Conservation (phyloP, 2,888 invertebrate species). For the Conistra vaccinii region DNA sequence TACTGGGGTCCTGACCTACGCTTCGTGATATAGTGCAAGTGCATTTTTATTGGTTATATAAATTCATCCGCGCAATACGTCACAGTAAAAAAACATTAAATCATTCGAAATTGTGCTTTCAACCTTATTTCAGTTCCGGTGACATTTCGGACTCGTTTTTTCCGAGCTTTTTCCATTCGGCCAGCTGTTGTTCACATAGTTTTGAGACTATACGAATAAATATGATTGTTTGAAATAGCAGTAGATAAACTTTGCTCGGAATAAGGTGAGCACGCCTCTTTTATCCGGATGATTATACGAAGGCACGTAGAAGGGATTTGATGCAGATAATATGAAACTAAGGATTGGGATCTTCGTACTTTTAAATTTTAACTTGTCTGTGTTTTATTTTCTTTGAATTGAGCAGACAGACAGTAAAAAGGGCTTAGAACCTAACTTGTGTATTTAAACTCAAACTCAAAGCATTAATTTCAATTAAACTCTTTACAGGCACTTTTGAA, state of each 20-base stretch:
- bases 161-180: conserved; percentile 55
- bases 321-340: conserved; percentile 72
- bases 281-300: conserved; percentile 87
- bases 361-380: conserved; percentile 53
- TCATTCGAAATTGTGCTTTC: conserved; percentile 64
- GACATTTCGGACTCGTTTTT: conserved; percentile 57
- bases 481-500: no score
- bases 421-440: background rate
- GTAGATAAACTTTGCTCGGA: conserved; percentile 78
- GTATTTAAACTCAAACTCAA: background rate
- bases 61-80: conserved; percentile 50
- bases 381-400: conserved; percentile 18
- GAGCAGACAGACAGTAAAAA: conserved; percentile 2
- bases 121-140: conserved; percentile 60
- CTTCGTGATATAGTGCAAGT: no score
- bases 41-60: conserved; percentile 36
- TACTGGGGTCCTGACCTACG: background rate
- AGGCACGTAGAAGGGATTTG: conserved; percentile 88
- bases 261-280: conserved; percentile 84
- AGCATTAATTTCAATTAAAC: no score
- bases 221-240: conserved; percentile 68
- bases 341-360: conserved; percentile 53
- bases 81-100: conserved; percentile 55
- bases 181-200: conserved; percentile 60
- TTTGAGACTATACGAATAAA: conserved; percentile 49